phyloP scores from a whole-genome alignment of 37 sponge, comb jelly and placozoan genomes.

The Chondrilla cf. caribensis region DNA sequence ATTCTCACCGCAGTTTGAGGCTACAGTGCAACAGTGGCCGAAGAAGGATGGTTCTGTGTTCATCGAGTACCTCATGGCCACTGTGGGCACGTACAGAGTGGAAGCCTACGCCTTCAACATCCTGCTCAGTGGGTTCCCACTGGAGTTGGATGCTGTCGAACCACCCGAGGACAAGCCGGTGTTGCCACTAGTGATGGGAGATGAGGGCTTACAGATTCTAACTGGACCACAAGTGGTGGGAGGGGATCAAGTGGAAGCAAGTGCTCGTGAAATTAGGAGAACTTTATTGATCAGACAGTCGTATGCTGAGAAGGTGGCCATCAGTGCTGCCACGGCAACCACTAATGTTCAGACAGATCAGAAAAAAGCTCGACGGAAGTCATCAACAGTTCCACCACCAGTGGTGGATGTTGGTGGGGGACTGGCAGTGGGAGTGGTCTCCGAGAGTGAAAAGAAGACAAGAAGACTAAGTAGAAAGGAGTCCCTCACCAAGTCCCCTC shows the following conservation, averaged over 20 bases:
- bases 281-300: background rate
- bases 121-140: conserved; percentile 11
- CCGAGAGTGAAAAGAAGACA: background rate
- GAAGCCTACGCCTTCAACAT: conserved; percentile 23
- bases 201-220: conserved; percentile 4
- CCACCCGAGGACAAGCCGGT: background rate
- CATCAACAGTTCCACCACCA: background rate
- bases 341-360: background rate
- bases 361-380: background rate
- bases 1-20: conserved; percentile 4
- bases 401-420: background rate
- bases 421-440: background rate
- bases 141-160: conserved; percentile 17
- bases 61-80: conserved; percentile 16
- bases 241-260: background rate
- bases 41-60: background rate
- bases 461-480: background rate
- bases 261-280: background rate
- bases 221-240: background rate
- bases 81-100: background rate
- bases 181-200: conserved; percentile 7
- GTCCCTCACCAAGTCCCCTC: background rate
- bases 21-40: background rate
- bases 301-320: background rate
- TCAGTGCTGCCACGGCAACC: background rate